Base-by-base conservation (phyloP, 2,113 vertebrate species). In the Henicopernis longicauda region DNA sequence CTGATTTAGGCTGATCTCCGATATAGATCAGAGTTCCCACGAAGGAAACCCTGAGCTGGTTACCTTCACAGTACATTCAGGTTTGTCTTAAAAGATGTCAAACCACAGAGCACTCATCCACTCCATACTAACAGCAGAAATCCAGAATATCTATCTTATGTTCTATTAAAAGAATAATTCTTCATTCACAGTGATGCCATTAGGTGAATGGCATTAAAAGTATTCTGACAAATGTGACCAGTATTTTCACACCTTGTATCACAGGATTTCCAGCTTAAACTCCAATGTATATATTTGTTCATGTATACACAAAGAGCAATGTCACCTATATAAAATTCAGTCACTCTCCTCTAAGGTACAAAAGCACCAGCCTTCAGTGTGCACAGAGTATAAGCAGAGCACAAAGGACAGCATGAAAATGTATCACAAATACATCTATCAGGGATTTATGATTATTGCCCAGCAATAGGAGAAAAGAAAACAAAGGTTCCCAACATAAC, bases 21-120 rank as follows among this genome's bases (percentile, higher is more conserved):
- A 38, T 10, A 73, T 0, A 80, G n/a, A 80, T 6, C 5, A 7
- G 23, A 25, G 23, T 6, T 66, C 14, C 31, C n/a, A 89, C 0
- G 2, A 0, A 50, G 20, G 55, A 90, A 96, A 70, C 15, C 18
- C 71, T 16, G 3, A 81, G 42, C 20, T 55, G 16, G 42, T 74
- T 74, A 86, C 36, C 52, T 84, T 52, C 77, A 58, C 8, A 72
- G 18, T 32, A 83, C 22, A 63, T 20, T 69, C 16, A 38, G 10
- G 21, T 66, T 89, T 78, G 19, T 45, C 32, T 74, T 61, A 40
- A 77, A 91, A 84, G 12, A 77, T 16, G 21, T 42, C n/a, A 93
- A 94, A 82, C 6, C 47, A 82, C 27, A 29, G 54, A 90, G 54
- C 61, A 76, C 26, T 8, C 18, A 78, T 70, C n/a, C 7, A 57